These are phyloP conservation scores for Caenorhabditis auriculariae DNA, from an alignment of 2,888 invertebrate species.

Conservation along the genomic window DNA sequence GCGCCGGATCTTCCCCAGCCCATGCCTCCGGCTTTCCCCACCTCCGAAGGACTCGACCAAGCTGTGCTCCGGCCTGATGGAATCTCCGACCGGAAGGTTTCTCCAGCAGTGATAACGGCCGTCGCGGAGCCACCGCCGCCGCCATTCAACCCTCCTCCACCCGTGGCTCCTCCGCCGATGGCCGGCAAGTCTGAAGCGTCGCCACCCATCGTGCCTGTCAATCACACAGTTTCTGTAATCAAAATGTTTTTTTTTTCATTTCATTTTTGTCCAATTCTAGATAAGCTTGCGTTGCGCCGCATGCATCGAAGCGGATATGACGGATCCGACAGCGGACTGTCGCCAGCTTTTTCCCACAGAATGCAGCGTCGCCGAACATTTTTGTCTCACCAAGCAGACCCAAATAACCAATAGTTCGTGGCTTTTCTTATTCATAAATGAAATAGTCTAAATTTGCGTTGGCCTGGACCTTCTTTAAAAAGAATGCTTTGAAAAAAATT, in stretches of 20 bases:
- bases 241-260: too few relatives aligned
- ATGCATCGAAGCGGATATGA: constrained; percentile 33
- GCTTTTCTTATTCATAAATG: neutral
- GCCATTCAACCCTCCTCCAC: constrained; percentile 10
- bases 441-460: too few relatives aligned
- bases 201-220: neutral
- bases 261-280: constrained; percentile 3
- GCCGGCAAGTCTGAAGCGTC: too few relatives aligned
- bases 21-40: too few relatives aligned
- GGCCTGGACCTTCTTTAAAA: too few relatives aligned
- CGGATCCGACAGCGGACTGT: constrained; percentile 50
- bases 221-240: too few relatives aligned
- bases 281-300: constrained; percentile 16
- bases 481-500: too few relatives aligned
- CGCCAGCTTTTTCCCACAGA: constrained; percentile 10
- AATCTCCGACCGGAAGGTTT: too few relatives aligned
- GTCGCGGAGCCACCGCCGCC: neutral
- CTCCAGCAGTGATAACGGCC: too few relatives aligned
- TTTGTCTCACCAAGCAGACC: constrained; percentile 54
- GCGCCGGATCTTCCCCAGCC: constrained; percentile 23
- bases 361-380: constrained; percentile 22
- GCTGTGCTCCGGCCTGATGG: too few relatives aligned
- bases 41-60: too few relatives aligned
- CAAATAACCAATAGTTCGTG: constrained; percentile 45
- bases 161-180: neutral